These are phyloP conservation scores for Drosophila burlai DNA, from an alignment of 1,140 invertebrate species.

Conservation along the genomic window DNA sequence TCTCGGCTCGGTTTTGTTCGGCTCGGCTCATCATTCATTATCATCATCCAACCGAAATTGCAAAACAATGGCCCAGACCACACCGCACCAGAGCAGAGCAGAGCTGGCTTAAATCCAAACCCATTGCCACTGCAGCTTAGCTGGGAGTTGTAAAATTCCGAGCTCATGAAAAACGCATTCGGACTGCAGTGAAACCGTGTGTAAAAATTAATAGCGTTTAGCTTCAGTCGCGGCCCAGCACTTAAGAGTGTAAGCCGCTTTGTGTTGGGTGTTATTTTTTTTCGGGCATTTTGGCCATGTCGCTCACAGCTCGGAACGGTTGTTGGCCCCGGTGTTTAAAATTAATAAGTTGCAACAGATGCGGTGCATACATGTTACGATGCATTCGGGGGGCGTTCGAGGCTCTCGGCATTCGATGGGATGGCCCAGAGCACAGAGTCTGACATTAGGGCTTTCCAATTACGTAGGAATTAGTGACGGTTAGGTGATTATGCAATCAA, in stretches of 20 bases:
- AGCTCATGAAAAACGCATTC: conserved; percentile 49
- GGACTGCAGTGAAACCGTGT: conserved; percentile 58
- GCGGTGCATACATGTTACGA: conserved; percentile 26
- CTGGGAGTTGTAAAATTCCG: conserved; percentile 41
- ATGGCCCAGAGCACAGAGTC: conserved; percentile 28
- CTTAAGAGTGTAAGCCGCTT: conserved; percentile 42
- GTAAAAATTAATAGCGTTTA: conserved; percentile 56
- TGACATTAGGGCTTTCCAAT: conserved; percentile 51
- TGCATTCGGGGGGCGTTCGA: conserved; percentile 12
- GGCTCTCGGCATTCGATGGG: neutral
- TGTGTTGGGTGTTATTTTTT: conserved; percentile 19
- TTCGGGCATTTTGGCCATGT: conserved; percentile 23
- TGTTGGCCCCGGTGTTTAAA: conserved; percentile 41
- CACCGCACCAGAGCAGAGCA: conserved; percentile 17
- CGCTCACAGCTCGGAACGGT: conserved; percentile 43
- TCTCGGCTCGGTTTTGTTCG: conserved; percentile 3
- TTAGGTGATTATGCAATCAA: conserved; percentile 35
- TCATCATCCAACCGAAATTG: conserved; percentile 33
- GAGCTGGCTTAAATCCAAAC: conserved; percentile 24
- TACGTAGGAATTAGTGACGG: conserved; percentile 48
- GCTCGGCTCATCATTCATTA: conserved; percentile 43
- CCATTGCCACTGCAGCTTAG: conserved; percentile 51
- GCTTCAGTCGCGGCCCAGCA: conserved; percentile 34
- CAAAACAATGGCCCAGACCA: conserved; percentile 49
- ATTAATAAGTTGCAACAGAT: conserved; percentile 56